Percentiles rank a stretch among this genome's conserved stretches.
Evolutionary conservation across 2,113 vertebrate species (phyloP).

Genomic region (Edolisoma coerulescens): DNA sequence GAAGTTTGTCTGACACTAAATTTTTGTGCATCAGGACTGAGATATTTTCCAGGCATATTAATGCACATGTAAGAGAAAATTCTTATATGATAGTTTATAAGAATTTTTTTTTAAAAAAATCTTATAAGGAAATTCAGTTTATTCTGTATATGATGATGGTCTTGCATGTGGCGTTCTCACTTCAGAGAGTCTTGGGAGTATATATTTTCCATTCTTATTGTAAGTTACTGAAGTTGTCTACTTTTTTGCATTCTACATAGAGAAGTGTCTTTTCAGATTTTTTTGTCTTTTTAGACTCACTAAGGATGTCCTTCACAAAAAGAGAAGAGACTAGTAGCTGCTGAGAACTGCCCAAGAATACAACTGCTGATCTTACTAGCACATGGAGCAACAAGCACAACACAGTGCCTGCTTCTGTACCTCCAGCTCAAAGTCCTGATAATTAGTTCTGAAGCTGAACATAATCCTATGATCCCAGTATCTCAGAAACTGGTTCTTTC

Average conservation of each 20-base stretch:
- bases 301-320: not conserved
- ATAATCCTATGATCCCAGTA: not conserved
- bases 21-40: not conserved
- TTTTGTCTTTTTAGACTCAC: not conserved
- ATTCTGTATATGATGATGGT: not conserved
- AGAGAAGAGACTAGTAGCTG: not conserved
- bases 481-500: not conserved
- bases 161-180: not conserved
- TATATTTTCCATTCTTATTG: not conserved
- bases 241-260: not conserved
- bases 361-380: not conserved
- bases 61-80: not conserved
- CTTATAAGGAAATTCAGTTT: not conserved
- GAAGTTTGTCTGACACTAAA: not conserved
- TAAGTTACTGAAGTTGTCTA: not conserved
- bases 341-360: not conserved
- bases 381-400: not conserved
- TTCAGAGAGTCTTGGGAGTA: not conserved
- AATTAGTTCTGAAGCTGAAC: not conserved
- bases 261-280: not conserved
- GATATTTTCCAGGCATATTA: not conserved
- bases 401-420: rapidly evolving
- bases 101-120: not conserved
- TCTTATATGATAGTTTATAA: not conserved
- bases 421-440: not conserved